phyloP scores from a whole-genome alignment of 1,140 invertebrate species.

The Drosophila oshimai region DNA sequence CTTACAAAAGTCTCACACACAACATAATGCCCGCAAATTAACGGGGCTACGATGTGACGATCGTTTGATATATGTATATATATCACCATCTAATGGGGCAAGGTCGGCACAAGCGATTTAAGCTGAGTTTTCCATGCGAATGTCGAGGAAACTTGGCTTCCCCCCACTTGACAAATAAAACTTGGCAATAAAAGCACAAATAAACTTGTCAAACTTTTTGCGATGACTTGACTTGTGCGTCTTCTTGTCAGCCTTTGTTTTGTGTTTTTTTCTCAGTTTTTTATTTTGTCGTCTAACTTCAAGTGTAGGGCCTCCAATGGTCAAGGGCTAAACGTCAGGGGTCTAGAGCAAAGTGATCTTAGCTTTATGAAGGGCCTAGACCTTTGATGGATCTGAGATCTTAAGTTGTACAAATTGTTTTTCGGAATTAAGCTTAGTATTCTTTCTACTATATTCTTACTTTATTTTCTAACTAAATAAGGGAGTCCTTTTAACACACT shows the following conservation, averaged over 20 bases:
- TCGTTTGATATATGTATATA: slow-evolving; percentile 48
- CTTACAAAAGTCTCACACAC: slow-evolving; percentile 42
- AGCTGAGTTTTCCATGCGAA: slow-evolving; percentile 37
- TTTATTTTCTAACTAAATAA: neutral
- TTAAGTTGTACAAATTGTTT: no score
- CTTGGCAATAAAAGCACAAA: slow-evolving; percentile 18
- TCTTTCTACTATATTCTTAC: neutral
- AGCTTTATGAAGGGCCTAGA: neutral
- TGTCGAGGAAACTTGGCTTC: slow-evolving; percentile 5
- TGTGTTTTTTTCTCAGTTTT: slow-evolving; percentile 1
- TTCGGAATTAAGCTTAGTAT: neutral
- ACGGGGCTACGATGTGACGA: slow-evolving; percentile 25
- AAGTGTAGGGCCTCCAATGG: neutral
- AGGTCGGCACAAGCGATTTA: slow-evolving; percentile 25
- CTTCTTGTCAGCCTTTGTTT: neutral
- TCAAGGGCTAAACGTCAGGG: slow-evolving; percentile 4
- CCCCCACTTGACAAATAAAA: slow-evolving; percentile 1
- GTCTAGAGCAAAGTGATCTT: neutral
- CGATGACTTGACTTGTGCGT: neutral
- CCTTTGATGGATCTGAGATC: slow-evolving; percentile 3
- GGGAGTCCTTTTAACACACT: no score
- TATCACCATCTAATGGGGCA: slow-evolving; percentile 42
- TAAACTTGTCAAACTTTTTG: slow-evolving; percentile 34
- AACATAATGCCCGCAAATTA: slow-evolving; percentile 58
- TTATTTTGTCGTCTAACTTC: neutral